Evolutionary conservation across 2,113 vertebrate species (phyloP), one percentile per base, ranked within the genome.

Genomic region (Polypterus senegalus): DNA sequence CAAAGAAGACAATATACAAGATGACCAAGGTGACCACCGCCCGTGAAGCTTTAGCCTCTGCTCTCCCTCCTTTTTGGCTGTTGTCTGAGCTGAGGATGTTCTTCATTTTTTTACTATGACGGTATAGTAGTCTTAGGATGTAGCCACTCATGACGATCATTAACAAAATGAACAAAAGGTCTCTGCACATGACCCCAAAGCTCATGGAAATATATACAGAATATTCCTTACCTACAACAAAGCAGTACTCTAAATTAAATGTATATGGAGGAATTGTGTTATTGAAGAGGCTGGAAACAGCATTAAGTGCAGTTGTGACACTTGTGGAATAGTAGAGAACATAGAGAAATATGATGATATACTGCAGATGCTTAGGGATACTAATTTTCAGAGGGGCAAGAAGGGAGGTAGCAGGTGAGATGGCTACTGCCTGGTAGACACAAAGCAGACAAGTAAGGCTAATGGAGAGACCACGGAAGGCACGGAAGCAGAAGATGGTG

Each of bases 361-460:
- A 79, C 6, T 77, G 7, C 10, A 88, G 67, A 0, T 85, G 70
- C 49, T 68, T 65, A 1, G 83, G 73, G 5, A 86, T 77, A 3
- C 48, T 59, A 6, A 67, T 62, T 57, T 86, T 88, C 11, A 85
- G 7, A 47, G 61, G 70, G 43, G 72, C 71, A 63, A 77, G 54
- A 9, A 57, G 11, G 53, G 52, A 75, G 2, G 73, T 73, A 3
- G 73, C 63, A 0, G 85, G 79, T 3, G 78, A 68, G 0, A 88
- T 65, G 48, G 77, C 85, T 46, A 80, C 55, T 0, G 79, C 80
- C 70, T 89, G 86, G 63, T 85, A 83, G 61, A 84, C 78, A 6
- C 83, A 87, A 56, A 88, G 77, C 82, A 87, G 83, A 69, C 84
- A 83, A 45, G 84, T 88, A 58, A 87, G 61, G 71, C 81, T 88